Evolutionary conservation across 2,113 vertebrate species (phyloP).

Genomic region (Balaeniceps rex): DNA sequence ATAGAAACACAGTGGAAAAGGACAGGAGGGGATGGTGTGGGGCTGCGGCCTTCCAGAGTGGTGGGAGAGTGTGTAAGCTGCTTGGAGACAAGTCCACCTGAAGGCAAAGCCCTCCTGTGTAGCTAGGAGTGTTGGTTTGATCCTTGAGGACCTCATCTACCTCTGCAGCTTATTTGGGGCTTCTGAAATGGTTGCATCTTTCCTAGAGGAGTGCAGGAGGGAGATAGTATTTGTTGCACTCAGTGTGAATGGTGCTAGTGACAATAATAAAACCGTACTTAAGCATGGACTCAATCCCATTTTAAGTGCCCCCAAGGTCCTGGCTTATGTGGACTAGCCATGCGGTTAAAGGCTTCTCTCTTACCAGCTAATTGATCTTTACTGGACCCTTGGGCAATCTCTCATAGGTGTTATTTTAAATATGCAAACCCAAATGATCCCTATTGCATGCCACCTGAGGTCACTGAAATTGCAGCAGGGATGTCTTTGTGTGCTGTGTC

Average conservation of each 20-base stretch:
- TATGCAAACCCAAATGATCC: background rate
- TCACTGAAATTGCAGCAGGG: background rate
- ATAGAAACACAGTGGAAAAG: background rate
- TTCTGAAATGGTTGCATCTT: background rate
- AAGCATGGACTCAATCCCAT: background rate
- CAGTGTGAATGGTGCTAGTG: background rate
- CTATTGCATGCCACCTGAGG: background rate
- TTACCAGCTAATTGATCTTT: constrained; percentile 7
- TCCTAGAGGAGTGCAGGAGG: background rate
- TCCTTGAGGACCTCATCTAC: background rate
- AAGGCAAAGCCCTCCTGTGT: background rate
- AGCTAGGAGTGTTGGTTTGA: background rate
- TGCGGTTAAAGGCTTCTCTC: background rate
- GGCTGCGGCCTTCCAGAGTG: background rate
- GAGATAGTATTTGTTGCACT: background rate
- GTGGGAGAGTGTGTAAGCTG: background rate
- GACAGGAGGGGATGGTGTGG: background rate
- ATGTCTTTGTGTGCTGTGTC: background rate
- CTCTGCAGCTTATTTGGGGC: background rate
- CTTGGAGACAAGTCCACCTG: background rate
- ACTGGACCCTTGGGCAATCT: background rate
- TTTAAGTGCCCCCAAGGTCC: background rate
- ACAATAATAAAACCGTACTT: background rate
- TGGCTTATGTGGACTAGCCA: background rate
- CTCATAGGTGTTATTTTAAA: background rate